Conservation (phyloP, 2,113 vertebrate genomes). For the Rafetus swinhoei region DNA sequence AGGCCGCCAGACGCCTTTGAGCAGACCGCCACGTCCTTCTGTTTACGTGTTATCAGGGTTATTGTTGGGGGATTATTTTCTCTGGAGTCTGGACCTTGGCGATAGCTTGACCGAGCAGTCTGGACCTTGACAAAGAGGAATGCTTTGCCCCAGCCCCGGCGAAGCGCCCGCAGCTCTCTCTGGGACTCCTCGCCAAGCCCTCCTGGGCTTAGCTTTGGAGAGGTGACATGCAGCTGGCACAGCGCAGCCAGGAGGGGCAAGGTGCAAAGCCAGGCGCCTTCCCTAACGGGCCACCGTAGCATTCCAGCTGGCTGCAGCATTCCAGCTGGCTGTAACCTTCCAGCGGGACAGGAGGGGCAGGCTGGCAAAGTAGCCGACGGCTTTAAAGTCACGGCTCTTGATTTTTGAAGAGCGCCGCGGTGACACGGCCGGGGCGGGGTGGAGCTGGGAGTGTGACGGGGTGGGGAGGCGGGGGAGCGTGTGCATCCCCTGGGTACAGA, state of each 20-base stretch:
- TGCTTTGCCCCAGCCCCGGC: no score
- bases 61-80: no score
- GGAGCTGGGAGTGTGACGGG: not conserved
- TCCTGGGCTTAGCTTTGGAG: not conserved
- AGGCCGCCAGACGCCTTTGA: no score
- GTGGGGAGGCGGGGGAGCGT: not conserved
- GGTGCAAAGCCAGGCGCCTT: not conserved
- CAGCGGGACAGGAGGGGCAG: not conserved
- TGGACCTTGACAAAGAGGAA: no score
- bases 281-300: not conserved
- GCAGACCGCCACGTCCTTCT: no score
- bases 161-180: no score
- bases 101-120: no score
- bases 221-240: not conserved
- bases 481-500: not conserved
- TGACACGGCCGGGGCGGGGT: no score
- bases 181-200: not conserved
- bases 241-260: not conserved
- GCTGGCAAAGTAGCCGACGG: not conserved
- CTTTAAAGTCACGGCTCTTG: not conserved
- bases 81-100: no score
- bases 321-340: not conserved
- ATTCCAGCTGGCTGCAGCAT: not conserved
- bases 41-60: no score
- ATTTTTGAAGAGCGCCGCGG: not conserved